Conservation (phyloP, 2,113 vertebrate genomes). For the Scomber japonicus region DNA sequence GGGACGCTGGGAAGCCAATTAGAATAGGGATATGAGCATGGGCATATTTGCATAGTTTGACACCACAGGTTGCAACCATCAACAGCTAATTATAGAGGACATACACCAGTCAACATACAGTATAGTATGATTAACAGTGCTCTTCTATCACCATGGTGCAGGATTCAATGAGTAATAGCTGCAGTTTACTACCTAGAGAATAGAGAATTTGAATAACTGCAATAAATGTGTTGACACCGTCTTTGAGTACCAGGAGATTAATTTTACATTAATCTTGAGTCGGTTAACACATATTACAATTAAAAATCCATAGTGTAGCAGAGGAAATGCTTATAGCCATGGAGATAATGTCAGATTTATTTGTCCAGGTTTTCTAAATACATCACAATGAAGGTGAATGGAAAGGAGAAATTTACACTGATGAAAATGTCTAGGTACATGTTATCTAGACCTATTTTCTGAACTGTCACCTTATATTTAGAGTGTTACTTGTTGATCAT, state of each 20-base stretch:
- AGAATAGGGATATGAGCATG: slow-evolving; percentile 13
- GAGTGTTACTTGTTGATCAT: no score
- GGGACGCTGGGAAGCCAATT: slow-evolving; percentile 29
- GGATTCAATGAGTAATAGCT: neutral
- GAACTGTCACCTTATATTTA: no score
- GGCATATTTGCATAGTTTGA: slow-evolving; percentile 42
- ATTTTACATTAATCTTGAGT: neutral
- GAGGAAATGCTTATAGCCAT: no score
- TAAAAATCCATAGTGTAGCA: no score
- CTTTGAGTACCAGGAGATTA: neutral
- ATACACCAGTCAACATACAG: slow-evolving; percentile 20
- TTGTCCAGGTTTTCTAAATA: neutral
- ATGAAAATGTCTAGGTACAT: no score
- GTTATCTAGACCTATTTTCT: no score
- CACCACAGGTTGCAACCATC: slow-evolving; percentile 22
- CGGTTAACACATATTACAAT: no score
- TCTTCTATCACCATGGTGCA: slow-evolving; percentile 7
- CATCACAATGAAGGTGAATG: no score
- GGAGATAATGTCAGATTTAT: neutral
- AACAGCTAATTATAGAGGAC: slow-evolving; percentile 54
- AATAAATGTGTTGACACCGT: neutral
- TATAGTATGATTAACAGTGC: slow-evolving; percentile 25
- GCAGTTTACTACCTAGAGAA: neutral
- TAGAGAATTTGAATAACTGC: neutral
- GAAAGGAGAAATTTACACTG: no score